Conservation (phyloP, 2,888 invertebrate genomes). For the Hololepta plana region DNA sequence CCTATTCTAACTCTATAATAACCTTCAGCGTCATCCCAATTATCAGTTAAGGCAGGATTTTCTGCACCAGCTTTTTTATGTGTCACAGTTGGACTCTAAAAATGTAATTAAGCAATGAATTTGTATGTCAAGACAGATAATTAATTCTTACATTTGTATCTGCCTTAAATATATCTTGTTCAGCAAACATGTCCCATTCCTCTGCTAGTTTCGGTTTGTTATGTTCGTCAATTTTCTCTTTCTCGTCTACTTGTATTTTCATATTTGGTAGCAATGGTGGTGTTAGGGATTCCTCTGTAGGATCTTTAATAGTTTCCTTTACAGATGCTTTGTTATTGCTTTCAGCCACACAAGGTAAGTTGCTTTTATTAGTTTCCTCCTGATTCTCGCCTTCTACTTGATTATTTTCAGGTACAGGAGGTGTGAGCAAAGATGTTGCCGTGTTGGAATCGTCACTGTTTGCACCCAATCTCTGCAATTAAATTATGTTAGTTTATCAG, state of each 20-base stretch:
- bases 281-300: conserved; percentile 22
- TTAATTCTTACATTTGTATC: conserved; percentile 19
- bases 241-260: conserved; percentile 15
- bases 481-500: conserved; percentile 6
- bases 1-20: conserved; percentile 95
- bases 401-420: conserved; percentile 9
- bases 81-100: conserved; percentile 46
- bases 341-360: too few relatives aligned
- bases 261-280: conserved; percentile 25
- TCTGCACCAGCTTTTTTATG: too few relatives aligned
- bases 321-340: conserved; percentile 7
- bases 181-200: conserved; percentile 87
- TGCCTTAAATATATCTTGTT: conserved; percentile 59
- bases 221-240: conserved; percentile 18
- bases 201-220: conserved; percentile 32
- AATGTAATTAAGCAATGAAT: conserved; percentile 12
- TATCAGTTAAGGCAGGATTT: conserved; percentile 87
- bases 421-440: conserved; percentile 17
- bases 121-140: conserved; percentile 3
- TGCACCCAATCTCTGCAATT: conserved; percentile 18
- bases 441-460: conserved; percentile 37
- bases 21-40: conserved; percentile 99
- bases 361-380: too few relatives aligned
- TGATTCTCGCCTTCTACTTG: conserved; percentile 5
- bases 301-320: conserved; percentile 9